These are phyloP conservation scores for Steinernema feltiae DNA, from an alignment of 1,140 invertebrate species.

Conservation along the genomic window DNA sequence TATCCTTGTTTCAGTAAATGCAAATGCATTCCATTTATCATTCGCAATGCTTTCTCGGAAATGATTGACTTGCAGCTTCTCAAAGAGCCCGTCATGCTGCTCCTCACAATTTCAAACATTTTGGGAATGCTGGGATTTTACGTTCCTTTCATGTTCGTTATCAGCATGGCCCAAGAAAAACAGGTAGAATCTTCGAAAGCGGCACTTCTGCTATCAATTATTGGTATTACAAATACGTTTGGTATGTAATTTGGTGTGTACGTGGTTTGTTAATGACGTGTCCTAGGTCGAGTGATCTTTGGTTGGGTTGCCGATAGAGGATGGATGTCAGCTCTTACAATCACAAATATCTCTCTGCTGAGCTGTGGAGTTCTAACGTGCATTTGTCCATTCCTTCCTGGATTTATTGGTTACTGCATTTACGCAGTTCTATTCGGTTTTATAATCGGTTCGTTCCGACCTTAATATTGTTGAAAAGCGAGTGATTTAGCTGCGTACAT, in stretches of 20 bases:
- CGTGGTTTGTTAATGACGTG: constrained; percentile 66
- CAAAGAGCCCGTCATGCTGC: constrained; percentile 80
- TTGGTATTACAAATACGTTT: constrained; percentile 82
- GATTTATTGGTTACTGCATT: constrained; percentile 71
- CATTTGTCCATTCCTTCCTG: constrained; percentile 74
- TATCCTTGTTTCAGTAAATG: constrained; percentile 38
- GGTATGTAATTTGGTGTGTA: constrained; percentile 56
- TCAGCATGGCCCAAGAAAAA: constrained; percentile 58
- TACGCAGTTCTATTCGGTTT: constrained; percentile 88
- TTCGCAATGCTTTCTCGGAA: constrained; percentile 61
- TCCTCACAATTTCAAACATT: constrained; percentile 85
- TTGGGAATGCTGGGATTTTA: constrained; percentile 94
- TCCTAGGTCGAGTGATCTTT: constrained; percentile 62
- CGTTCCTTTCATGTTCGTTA: constrained; percentile 82
- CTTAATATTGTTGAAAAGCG: no score
- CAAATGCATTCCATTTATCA: constrained; percentile 48
- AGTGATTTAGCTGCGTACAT: constrained; percentile 92
- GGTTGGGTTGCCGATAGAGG: constrained; percentile 62
- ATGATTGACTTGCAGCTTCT: constrained; percentile 88
- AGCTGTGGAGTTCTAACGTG: constrained; percentile 79
- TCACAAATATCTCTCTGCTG: constrained; percentile 88
- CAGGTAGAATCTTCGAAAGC: constrained; percentile 59
- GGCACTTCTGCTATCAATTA: constrained; percentile 73
- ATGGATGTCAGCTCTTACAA: constrained; percentile 74
- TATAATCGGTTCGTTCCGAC: constrained; percentile 91